Evolutionary conservation across 2,113 vertebrate species (phyloP).

Genomic region (Probosciger aterrimus): DNA sequence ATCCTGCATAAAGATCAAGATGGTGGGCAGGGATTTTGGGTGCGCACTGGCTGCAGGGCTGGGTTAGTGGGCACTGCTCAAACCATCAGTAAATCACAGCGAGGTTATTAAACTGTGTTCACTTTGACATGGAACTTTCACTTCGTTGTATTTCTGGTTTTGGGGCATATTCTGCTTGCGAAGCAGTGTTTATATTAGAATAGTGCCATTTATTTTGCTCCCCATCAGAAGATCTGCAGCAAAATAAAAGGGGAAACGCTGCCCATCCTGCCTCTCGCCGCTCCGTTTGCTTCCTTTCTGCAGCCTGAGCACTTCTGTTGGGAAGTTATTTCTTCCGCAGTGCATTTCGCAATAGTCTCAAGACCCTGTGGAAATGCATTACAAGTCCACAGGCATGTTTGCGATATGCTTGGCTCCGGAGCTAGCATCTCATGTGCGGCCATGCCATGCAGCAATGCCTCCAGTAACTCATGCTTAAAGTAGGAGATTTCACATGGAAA

Average conservation of each 20-base stretch:
- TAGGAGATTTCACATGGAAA: neutral
- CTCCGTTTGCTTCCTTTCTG: neutral
- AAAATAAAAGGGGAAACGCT: neutral
- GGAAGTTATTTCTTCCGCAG: neutral
- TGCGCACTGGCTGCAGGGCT: neutral
- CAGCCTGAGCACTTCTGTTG: neutral
- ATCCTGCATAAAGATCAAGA: neutral
- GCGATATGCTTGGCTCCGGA: rapidly evolving
- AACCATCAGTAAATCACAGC: neutral
- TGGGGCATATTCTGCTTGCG: neutral
- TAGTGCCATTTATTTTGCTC: neutral
- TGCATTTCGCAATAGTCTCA: neutral
- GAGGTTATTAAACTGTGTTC: neutral
- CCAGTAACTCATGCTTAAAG: neutral
- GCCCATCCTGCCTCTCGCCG: neutral
- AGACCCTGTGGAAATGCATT: neutral
- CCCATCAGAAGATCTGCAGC: neutral
- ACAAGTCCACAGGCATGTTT: neutral
- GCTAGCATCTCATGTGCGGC: neutral
- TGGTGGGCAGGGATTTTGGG: neutral
- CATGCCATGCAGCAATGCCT: neutral
- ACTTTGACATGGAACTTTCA: neutral
- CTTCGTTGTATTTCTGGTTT: neutral
- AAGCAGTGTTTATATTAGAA: neutral
- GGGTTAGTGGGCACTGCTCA: rapidly evolving